These are phyloP conservation scores for Linnaemya vulpina DNA, from an alignment of 2,888 invertebrate genomes.

Conservation along the genomic window DNA sequence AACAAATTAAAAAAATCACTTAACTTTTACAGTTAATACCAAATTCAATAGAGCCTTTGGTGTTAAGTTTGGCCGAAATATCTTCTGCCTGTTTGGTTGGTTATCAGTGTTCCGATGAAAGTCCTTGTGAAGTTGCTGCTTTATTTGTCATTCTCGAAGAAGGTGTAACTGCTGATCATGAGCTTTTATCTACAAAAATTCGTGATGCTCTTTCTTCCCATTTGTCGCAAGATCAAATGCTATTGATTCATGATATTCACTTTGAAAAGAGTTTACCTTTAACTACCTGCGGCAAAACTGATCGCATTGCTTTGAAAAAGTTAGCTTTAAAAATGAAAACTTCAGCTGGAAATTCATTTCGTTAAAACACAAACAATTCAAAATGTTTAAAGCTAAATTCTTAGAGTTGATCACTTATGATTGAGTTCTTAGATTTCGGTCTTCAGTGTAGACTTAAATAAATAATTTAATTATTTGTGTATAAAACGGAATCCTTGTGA, in stretches of 20 bases:
- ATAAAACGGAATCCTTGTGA: too few species aligned
- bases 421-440: too few species aligned
- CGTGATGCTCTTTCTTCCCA: neutral
- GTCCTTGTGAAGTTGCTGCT: slow-evolving; percentile 56
- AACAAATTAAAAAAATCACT: neutral
- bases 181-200: slow-evolving; percentile 35
- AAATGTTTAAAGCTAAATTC: too few species aligned
- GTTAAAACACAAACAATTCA: neutral
- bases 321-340: neutral
- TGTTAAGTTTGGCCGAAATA: slow-evolving; percentile 56
- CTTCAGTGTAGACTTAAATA: too few species aligned
- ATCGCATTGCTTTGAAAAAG: slow-evolving; percentile 63
- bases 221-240: slow-evolving; percentile 33
- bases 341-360: neutral
- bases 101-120: slow-evolving; percentile 6
- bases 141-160: slow-evolving; percentile 62
- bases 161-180: neutral
- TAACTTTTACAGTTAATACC: slow-evolving; percentile 67
- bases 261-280: slow-evolving; percentile 60
- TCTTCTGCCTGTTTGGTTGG: slow-evolving; percentile 62
- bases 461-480: too few species aligned
- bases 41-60: slow-evolving; percentile 64
- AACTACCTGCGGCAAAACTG: slow-evolving; percentile 71
- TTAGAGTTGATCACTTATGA: too few species aligned
- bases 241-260: slow-evolving; percentile 54